A percentile compares a stretch with the other conserved stretches of the same genome.
phyloP scores from a whole-genome alignment of 2,113 vertebrate species.

The Aleadryas rufinucha region DNA sequence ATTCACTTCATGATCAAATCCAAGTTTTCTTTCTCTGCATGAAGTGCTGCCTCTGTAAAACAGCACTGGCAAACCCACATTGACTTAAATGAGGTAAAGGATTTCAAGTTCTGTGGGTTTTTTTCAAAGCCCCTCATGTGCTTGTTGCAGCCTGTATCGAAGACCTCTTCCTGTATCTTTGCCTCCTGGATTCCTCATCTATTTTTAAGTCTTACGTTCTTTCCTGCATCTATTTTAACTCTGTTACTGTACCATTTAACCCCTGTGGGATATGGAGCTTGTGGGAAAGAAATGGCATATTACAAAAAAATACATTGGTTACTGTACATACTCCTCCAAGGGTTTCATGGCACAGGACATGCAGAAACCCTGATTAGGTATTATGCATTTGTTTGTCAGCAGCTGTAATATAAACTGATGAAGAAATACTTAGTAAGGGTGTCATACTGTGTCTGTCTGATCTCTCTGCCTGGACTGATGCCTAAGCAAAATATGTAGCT shows the following conservation, averaged over 20 bases:
- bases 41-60: not conserved
- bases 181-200: slow-evolving; percentile 36
- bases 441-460: not conserved
- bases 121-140: not conserved
- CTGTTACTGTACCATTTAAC: not conserved
- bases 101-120: not conserved
- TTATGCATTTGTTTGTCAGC: not conserved
- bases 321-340: not conserved
- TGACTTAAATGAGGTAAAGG: not conserved
- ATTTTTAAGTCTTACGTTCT: slow-evolving; percentile 28
- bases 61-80: not conserved
- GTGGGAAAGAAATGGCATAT: not conserved
- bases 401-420: not conserved
- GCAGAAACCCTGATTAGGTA: not conserved
- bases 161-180: slow-evolving; percentile 23
- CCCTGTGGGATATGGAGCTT: slow-evolving; percentile 18
- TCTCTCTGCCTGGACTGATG: not conserved
- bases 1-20: not conserved
- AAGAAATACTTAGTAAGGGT: not conserved
- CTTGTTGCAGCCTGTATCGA: not conserved
- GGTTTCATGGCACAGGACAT: not conserved
- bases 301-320: not conserved
- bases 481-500: not conserved
- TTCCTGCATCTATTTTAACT: slow-evolving; percentile 32
- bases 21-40: not conserved